Percentiles rank a stretch among this genome's conserved stretches.
phyloP scores from a whole-genome alignment of 2,113 vertebrate genomes.

The Spheniscus mendiculus region DNA sequence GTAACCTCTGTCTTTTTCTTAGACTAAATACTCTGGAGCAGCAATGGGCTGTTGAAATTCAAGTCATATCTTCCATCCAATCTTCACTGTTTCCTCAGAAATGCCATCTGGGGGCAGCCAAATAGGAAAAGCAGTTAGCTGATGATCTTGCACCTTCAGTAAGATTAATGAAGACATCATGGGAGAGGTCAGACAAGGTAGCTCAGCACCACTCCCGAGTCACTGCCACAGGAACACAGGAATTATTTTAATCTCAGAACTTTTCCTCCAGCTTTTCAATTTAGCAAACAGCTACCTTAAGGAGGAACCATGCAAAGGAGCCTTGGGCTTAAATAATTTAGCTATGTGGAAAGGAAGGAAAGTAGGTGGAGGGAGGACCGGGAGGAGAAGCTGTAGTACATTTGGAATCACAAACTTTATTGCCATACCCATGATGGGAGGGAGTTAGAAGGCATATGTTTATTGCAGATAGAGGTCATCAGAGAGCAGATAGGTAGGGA shows the following conservation, averaged over 20 bases:
- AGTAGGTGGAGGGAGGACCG: neutral
- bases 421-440: neutral
- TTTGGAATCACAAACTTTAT: neutral
- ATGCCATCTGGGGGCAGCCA: neutral
- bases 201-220: neutral
- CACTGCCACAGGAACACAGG: neutral
- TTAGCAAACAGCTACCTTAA: neutral
- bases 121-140: neutral
- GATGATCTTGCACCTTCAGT: neutral
- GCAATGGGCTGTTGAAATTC: constrained; percentile 26
- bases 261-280: neutral
- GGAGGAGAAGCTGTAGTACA: neutral
- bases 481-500: neutral
- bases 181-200: neutral
- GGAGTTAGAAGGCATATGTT: neutral
- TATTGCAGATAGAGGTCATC: neutral
- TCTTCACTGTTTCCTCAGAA: constrained; percentile 39
- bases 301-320: neutral
- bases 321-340: neutral
- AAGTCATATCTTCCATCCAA: neutral
- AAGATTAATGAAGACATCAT: constrained; percentile 49
- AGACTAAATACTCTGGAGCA: neutral
- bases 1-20: neutral
- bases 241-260: constrained; percentile 15
- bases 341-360: neutral